Base-by-base conservation (phyloP, 1,140 invertebrate genomes). In the Pseudomyrmex cubaensis region DNA sequence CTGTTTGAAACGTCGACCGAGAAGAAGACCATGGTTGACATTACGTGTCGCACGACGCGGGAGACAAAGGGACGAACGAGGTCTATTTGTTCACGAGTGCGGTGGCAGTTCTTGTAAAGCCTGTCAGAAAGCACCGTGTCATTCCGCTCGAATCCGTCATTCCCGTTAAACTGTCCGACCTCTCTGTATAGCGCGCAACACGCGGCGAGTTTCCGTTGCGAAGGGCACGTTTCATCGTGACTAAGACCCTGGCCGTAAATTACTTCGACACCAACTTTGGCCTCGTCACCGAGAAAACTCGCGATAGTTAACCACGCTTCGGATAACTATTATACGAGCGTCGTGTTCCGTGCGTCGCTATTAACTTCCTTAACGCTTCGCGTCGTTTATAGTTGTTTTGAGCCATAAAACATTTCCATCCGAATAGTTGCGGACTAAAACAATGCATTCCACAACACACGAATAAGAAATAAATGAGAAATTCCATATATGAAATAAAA, bases 211-310 rank as follows among this genome's bases (percentile, higher is more conserved):
- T 52, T 63, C 54, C 56, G 15, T 44, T n/a, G 52, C 15, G 61
- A 17, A 59, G 50, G 48, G 69, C 83, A 17, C 20, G 61, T 76
- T 76, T 83, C 80, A 59, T 67, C 64, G 17, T 69, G 22, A 61
- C 57, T 74, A 74, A 85, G 82, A 70, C 52, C 46, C 25, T 59
- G 35, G 46, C 44, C 56, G 80, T 84, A 72, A 59, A 85, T 85
- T 84, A 77, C 82, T 83, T 83, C 52, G 73, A 64, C 57, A 12
- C 54, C 12, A 85, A 66, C 62, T 85, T 69, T 52, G 50, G 61
- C 15, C 20, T 56, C 20, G 63, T 59, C 22, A 66, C 15, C 52
- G 52, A 57, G 64, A 70, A 78, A 78, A 78, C 64, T 35, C 52
- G 52, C 64, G 44, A 48, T 56, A 78, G 64, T 78, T 78, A 70